phyloP scores from a whole-genome alignment of 2,888 invertebrate genomes.

The Tipula confusa region DNA sequence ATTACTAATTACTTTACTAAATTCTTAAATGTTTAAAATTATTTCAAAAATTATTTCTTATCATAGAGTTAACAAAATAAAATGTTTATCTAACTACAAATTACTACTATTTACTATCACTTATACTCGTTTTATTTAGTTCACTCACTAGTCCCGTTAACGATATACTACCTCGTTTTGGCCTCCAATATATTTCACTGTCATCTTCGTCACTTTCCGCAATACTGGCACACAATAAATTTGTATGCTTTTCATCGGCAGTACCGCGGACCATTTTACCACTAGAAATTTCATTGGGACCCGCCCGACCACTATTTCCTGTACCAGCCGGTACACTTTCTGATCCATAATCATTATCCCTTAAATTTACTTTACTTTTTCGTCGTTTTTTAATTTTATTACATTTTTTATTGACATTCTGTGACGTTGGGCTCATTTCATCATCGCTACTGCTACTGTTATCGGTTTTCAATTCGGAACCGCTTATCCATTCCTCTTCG shows the following conservation, averaged over 20 bases:
- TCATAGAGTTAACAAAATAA: too few relatives aligned
- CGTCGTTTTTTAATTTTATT: background rate
- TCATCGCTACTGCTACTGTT: constrained; percentile 36
- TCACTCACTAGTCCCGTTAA: constrained; percentile 35
- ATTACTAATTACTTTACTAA: too few relatives aligned
- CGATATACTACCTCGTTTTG: constrained; percentile 36
- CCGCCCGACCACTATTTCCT: background rate
- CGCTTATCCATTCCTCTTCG: constrained; percentile 42
- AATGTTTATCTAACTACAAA: background rate
- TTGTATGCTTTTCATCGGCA: background rate
- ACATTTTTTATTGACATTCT: background rate
- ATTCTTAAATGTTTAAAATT: too few relatives aligned
- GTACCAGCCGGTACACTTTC: background rate
- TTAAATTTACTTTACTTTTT: background rate
- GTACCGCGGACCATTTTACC: background rate
- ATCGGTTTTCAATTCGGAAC: constrained; percentile 36
- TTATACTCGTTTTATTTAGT: constrained; percentile 21
- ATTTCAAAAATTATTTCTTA: too few relatives aligned
- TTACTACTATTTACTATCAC: background rate
- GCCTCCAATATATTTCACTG: constrained; percentile 35
- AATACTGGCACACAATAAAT: constrained; percentile 25
- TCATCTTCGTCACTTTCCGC: constrained; percentile 30
- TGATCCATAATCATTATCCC: background rate
- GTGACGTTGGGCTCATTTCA: constrained; percentile 29
- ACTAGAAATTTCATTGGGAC: background rate